phyloP scores from a whole-genome alignment of 1,140 invertebrate species.

The Atta texana region DNA sequence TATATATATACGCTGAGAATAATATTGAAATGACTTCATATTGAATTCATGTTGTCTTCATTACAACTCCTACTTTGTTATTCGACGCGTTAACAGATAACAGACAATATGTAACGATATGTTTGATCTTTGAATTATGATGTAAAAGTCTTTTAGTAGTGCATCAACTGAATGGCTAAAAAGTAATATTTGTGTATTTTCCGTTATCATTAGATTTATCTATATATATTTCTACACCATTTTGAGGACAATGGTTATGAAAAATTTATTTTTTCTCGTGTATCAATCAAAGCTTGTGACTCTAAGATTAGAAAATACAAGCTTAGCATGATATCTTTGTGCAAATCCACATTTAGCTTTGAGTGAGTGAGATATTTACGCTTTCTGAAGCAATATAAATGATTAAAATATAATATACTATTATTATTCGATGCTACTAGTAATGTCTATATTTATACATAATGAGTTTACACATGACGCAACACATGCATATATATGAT shows the following conservation, averaged over 20 bases:
- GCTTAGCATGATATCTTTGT: slow-evolving; percentile 63
- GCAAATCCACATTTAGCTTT: slow-evolving; percentile 49
- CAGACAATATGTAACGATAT: slow-evolving; percentile 35
- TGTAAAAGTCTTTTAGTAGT: slow-evolving; percentile 3
- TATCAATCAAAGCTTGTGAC: slow-evolving; percentile 14
- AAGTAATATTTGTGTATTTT: slow-evolving; percentile 40
- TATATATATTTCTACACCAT: slow-evolving; percentile 38
- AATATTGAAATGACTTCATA: slow-evolving; percentile 2
- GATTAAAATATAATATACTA: not conserved
- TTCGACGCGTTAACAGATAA: not conserved
- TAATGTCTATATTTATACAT: not conserved
- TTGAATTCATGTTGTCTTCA: slow-evolving; percentile 5
- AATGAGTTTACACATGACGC: not conserved
- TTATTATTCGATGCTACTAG: not conserved
- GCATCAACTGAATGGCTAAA: slow-evolving; percentile 53
- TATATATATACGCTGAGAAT: slow-evolving; percentile 65
- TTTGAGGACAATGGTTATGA: slow-evolving; percentile 51
- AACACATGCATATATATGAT: not conserved
- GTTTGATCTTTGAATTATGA: slow-evolving; percentile 4
- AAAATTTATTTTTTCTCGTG: slow-evolving; percentile 25
- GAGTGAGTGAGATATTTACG: slow-evolving; percentile 34
- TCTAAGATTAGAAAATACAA: slow-evolving; percentile 24
- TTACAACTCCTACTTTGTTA: slow-evolving; percentile 6
- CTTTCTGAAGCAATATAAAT: slow-evolving; percentile 6
- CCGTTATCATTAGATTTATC: slow-evolving; percentile 32